These are phyloP conservation scores for Xestobium rufovillosum DNA, from an alignment of 2,888 invertebrate genomes.

Conservation along the genomic window DNA sequence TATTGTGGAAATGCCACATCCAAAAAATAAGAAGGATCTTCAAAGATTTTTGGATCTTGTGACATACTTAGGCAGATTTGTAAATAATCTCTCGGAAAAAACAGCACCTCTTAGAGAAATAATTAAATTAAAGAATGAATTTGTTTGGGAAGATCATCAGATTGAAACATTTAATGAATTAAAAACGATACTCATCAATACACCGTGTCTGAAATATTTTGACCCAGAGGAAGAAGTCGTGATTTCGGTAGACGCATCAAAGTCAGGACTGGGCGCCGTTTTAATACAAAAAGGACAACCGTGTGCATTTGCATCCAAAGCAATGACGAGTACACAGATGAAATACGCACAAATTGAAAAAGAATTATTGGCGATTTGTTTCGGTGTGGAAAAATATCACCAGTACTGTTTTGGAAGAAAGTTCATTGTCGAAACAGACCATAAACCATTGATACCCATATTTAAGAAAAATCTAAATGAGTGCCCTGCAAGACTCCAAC, in stretches of 20 bases:
- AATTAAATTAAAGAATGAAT: no score
- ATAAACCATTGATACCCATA: conserved; percentile 17
- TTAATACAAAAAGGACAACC: no score
- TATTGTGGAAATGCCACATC: conserved; percentile 22
- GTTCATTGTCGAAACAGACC: no score
- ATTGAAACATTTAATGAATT: conserved; percentile 5
- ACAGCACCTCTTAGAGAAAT: conserved; percentile 14
- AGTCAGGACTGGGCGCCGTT: conserved; percentile 11
- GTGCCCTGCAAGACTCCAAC: conserved; percentile 16
- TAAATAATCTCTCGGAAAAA: conserved; percentile 18
- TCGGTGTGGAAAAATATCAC: conserved; percentile 24
- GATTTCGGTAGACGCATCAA: conserved; percentile 11
- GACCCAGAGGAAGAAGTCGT: no score
- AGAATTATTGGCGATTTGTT: conserved; percentile 27
- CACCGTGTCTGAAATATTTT: no score
- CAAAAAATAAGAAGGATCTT: conserved; percentile 25
- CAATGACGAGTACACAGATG: conserved; percentile 12
- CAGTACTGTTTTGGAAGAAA: no score
- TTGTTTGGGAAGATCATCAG: no score
- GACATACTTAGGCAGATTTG: no score
- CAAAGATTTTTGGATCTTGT: conserved; percentile 28
- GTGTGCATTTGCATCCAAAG: conserved; percentile 12
- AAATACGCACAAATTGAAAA: no score
- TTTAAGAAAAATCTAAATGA: no score
- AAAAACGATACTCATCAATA: no score